Conservation (phyloP, 2,797 vertebrate species). For the Staurois parvus region DNA sequence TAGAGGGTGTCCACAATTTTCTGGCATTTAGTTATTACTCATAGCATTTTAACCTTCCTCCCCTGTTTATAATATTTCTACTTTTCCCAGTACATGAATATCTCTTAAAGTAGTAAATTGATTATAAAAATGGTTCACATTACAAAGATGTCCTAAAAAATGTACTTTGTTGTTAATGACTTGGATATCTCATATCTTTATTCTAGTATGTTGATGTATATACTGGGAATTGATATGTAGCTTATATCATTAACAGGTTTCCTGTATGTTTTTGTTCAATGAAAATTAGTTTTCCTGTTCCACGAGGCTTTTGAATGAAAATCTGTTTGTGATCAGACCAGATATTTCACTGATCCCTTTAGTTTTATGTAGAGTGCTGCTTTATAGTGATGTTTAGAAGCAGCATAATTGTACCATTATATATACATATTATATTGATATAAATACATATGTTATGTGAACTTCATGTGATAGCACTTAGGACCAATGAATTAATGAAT, state of each 20-base stretch:
- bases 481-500: constrained; percentile 14
- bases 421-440: constrained; percentile 37
- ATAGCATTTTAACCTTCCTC: background rate
- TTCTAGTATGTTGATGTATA: background rate
- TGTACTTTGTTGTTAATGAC: constrained; percentile 1
- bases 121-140: background rate
- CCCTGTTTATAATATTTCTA: constrained; percentile 2
- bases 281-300: background rate
- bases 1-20: background rate
- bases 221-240: constrained; percentile 3
- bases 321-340: background rate
- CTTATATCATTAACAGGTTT: constrained; percentile 7
- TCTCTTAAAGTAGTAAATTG: background rate
- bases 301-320: background rate
- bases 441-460: constrained; percentile 14
- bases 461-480: constrained; percentile 21
- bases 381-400: background rate
- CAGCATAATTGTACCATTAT: constrained; percentile 31
- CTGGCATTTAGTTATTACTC: background rate
- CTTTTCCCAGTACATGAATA: background rate
- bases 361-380: background rate
- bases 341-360: background rate
- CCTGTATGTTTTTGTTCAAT: background rate
- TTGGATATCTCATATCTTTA: background rate
- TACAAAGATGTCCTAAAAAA: background rate